phyloP scores from a whole-genome alignment of 2,888 invertebrate species.

The Oscheius sp. region DNA sequence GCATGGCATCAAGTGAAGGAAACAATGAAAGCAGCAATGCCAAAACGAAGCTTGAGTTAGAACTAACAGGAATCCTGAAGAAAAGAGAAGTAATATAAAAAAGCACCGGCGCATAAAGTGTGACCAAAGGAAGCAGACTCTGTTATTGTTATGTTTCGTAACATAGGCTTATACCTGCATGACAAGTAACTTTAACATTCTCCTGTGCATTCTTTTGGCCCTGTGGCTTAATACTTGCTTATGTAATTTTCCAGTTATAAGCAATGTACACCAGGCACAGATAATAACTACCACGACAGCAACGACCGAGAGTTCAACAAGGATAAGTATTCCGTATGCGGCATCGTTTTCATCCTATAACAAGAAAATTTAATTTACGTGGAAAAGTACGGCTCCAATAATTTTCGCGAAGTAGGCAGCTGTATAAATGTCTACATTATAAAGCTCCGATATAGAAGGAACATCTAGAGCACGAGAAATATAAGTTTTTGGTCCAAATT shows the following conservation, averaged over 20 bases:
- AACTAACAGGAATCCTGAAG: constrained; percentile 2
- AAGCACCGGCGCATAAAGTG: constrained; percentile 3
- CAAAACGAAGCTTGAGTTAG: neutral
- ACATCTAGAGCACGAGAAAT: neutral
- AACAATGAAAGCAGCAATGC: constrained; percentile 10
- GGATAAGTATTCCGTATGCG: neutral
- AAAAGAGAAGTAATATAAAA: constrained; percentile 8
- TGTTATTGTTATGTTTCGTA: neutral
- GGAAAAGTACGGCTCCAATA: neutral
- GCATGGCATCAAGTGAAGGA: constrained; percentile 6
- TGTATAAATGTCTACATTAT: neutral
- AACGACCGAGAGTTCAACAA: neutral
- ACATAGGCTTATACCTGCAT: neutral
- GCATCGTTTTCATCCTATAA: neutral
- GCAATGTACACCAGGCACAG: constrained; percentile 2
- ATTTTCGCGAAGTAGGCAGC: constrained; percentile 18
- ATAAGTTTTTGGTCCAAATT: neutral
- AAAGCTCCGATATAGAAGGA: neutral
- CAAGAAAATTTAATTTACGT: neutral
- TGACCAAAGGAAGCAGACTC: constrained; percentile 11
- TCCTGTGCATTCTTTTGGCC: neutral
- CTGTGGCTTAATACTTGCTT: constrained; percentile 11
- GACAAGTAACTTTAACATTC: constrained; percentile 8
- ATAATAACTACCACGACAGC: neutral
- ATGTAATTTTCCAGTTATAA: constrained; percentile 1